These are phyloP conservation scores for Dascillus cervinus DNA, from an alignment of 2,888 invertebrate genomes.

Conservation along the genomic window DNA sequence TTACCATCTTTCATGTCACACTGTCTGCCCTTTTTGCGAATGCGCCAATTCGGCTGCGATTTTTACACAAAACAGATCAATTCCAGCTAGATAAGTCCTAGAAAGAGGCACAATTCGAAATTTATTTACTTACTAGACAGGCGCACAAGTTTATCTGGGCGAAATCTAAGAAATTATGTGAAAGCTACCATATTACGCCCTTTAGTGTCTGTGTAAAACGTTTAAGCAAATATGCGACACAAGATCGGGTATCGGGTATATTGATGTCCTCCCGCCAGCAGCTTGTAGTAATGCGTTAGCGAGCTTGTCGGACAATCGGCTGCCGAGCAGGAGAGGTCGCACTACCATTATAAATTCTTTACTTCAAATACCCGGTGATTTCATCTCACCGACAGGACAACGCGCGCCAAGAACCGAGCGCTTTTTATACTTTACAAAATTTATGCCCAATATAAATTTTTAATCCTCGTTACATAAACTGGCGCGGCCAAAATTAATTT, in stretches of 20 bases:
- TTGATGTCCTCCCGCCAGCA: slow-evolving; percentile 36
- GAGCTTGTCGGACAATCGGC: slow-evolving; percentile 37
- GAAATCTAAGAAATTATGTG: slow-evolving; percentile 30
- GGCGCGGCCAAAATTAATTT: no score
- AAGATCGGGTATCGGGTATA: slow-evolving; percentile 39
- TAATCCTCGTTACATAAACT: no score
- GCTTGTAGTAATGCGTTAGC: slow-evolving; percentile 37
- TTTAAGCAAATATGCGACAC: slow-evolving; percentile 41
- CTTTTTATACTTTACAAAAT: no score
- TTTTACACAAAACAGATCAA: no score
- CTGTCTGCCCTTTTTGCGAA: no score
- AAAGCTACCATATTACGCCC: slow-evolving; percentile 41
- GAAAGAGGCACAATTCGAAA: no score
- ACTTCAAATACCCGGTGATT: slow-evolving; percentile 22
- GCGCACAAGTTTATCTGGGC: no score
- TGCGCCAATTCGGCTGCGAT: no score
- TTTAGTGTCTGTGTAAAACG: slow-evolving; percentile 31
- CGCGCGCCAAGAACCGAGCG: slow-evolving; percentile 16
- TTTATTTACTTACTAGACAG: no score
- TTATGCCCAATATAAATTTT: no score
- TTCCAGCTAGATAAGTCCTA: no score
- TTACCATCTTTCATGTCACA: no score
- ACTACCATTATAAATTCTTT: slow-evolving; percentile 26
- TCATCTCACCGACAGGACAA: slow-evolving; percentile 24
- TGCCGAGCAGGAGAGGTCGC: slow-evolving; percentile 30